A percentile compares a stretch with the other conserved stretches of the same genome.
These are phyloP conservation scores for Trissolcus brochymenae DNA, from an alignment of 2,888 invertebrate species.

Conservation along the genomic window DNA sequence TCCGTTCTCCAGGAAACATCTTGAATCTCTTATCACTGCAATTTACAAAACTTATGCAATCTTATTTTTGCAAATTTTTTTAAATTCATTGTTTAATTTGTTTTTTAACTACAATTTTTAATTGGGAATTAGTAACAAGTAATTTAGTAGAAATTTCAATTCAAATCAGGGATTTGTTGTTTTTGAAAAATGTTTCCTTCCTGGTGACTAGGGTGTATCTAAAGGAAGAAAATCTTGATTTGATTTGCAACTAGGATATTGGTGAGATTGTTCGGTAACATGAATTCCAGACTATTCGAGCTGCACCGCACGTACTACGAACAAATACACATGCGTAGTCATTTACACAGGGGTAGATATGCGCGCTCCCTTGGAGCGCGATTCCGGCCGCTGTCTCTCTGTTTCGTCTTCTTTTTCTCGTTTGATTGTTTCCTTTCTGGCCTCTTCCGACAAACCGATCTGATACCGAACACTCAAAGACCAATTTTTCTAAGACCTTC, in stretches of 20 bases:
- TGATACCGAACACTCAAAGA: constrained; percentile 1
- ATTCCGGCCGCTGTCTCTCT: constrained; percentile 66
- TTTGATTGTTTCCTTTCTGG: constrained; percentile 46
- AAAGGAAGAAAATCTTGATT: too few relatives aligned
- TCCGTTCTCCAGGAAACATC: constrained; percentile 93
- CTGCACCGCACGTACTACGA: constrained; percentile 43
- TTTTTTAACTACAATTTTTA: too few relatives aligned
- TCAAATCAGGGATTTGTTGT: too few relatives aligned
- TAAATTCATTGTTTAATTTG: too few relatives aligned
- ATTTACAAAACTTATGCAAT: not conserved
- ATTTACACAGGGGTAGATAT: constrained; percentile 59
- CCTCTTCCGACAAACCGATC: constrained; percentile 15
- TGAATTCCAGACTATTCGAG: constrained; percentile 41
- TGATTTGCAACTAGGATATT: too few relatives aligned
- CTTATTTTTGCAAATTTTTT: not conserved
- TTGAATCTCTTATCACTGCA: constrained; percentile 86
- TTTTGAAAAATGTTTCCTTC: too few relatives aligned
- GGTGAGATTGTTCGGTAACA: constrained; percentile 20
- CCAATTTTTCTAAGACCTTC: constrained; percentile 3
- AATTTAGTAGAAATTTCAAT: too few relatives aligned
- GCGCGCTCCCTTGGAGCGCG: constrained; percentile 74
- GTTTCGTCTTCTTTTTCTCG: constrained; percentile 56
- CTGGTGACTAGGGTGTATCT: too few relatives aligned
- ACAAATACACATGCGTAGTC: constrained; percentile 55
- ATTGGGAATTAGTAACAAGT: too few relatives aligned